These are phyloP conservation scores for Mus pahari DNA, from an alignment of 2,113 vertebrate genomes.

Conservation along the genomic window DNA sequence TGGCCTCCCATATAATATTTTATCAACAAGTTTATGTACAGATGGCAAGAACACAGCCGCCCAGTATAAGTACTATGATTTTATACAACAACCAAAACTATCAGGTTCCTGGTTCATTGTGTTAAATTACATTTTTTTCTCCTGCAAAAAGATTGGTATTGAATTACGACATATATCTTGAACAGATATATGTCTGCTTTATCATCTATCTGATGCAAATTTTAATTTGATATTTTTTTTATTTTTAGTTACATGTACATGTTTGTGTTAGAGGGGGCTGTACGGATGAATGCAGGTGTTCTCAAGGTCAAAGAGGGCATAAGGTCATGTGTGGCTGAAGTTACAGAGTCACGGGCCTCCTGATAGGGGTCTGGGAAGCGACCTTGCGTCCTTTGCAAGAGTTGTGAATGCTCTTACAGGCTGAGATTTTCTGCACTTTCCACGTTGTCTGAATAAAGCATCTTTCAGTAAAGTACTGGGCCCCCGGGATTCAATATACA, in stretches of 20 bases:
- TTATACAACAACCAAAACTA: background rate
- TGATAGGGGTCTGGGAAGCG: too few relatives aligned
- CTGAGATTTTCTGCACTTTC: background rate
- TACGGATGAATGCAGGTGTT: background rate
- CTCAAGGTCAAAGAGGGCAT: background rate
- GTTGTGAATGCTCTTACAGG: too few relatives aligned
- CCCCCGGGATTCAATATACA: background rate
- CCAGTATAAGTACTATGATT: background rate
- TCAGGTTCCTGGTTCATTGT: background rate
- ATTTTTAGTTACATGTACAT: too few relatives aligned
- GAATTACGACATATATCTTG: background rate
- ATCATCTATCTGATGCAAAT: too few relatives aligned
- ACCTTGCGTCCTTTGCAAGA: background rate
- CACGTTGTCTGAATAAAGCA: background rate
- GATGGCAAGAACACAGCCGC: background rate
- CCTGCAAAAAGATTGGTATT: background rate
- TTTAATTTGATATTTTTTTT: background rate
- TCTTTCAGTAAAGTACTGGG: background rate
- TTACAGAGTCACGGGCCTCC: background rate
- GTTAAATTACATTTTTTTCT: background rate
- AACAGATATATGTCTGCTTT: background rate
- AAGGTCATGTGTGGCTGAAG: too few relatives aligned
- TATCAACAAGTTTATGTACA: background rate
- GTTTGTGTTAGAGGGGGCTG: background rate
- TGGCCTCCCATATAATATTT: background rate